Evolutionary conservation across 2,888 invertebrate genomes (phyloP).

Genomic region (Nebria brevicollis): DNA sequence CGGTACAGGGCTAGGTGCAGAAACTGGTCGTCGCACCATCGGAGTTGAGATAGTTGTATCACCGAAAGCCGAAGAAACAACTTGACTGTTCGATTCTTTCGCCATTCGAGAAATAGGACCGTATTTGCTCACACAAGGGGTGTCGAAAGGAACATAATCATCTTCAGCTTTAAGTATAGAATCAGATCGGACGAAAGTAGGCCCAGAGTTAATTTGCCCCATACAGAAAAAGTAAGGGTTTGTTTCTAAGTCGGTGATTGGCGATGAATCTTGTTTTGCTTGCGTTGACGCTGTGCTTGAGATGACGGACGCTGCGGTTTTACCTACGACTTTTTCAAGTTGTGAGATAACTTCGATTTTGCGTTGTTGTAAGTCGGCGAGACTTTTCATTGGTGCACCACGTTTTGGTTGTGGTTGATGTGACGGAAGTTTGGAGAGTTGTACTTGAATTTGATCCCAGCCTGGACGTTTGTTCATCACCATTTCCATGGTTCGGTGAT

Average conservation of each 20-base stretch:
- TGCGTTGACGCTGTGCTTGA: conserved; percentile 60
- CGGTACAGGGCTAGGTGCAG: conserved; percentile 62
- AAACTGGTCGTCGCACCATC: conserved; percentile 63
- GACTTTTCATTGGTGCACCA: conserved; percentile 63
- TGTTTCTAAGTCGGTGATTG: conserved; percentile 46
- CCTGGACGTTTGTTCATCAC: conserved; percentile 46
- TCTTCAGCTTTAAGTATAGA: conserved; percentile 68
- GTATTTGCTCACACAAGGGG: conserved; percentile 73
- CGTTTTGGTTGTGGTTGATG: conserved; percentile 54
- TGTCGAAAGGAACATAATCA: conserved; percentile 75
- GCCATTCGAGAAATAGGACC: conserved; percentile 73
- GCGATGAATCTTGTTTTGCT: conserved; percentile 58
- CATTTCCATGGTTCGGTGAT: conserved; percentile 53
- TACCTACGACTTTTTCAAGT: conserved; percentile 70
- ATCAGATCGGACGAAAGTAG: conserved; percentile 66
- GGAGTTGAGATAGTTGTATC: conserved; percentile 57
- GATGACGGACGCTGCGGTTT: conserved; percentile 61
- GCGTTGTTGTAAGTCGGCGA: conserved; percentile 70
- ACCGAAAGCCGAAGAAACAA: conserved; percentile 55
- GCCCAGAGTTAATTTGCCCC: conserved; percentile 56
- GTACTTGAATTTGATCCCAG: conserved; percentile 47
- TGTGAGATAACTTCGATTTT: conserved; percentile 71
- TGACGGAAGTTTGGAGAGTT: conserved; percentile 47
- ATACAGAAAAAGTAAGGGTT: conserved; percentile 61
- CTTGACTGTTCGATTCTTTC: conserved; percentile 55